Base-by-base conservation (phyloP, 2,888 invertebrate genomes). In the Sipha maydis region DNA sequence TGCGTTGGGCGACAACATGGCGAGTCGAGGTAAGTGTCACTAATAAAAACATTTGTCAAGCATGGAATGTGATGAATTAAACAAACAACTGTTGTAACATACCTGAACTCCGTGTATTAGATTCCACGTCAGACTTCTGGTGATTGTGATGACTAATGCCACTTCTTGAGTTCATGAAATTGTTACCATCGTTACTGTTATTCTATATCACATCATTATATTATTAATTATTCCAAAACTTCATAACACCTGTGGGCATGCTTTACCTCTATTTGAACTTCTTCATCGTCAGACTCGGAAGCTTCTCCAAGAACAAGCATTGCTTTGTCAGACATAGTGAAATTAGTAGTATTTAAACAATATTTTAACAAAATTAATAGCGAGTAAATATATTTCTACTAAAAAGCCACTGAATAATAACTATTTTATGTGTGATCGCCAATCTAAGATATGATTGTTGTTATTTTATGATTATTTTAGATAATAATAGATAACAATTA, bases 271-370 rank as follows among this genome's bases (percentile, higher is more conserved):
- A 28, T 61, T 84, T 41, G 77, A 48, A 75, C 17, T 5, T 88
- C 80, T 75, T 88, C 86, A 21, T 88, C 86, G 14, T 88, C 86
- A 3, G 86, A 88, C 61, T 88, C 86, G 0, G 86, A 21, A 31
- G 86, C 86, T 80, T 88, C 86, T 0, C 86, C 86, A 4, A 88
- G 38, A 41, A 88, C 86, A 17, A 88, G 86, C 86, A 88, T 88
- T 17, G 80, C 86, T 80, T 61, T 80, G 56, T 80, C 80, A 0
- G 86, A 88, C 86, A 88, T 88, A 28, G n/a, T 56, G 73, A 11
- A 34, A 21, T 11, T 48, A 14, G 14, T 11, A 48, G 48, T 48
- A 14, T 2, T 48, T 48, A 14, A 48, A 48, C 11, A 48, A 14
- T 48, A 48, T 48, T 48, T 14, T 1, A 48, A 48, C 14, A 48